Evolutionary conservation across 2,113 vertebrate genomes (phyloP), one percentile per base, ranked within the genome.

Genomic region (Forbesichthys agassizii): DNA sequence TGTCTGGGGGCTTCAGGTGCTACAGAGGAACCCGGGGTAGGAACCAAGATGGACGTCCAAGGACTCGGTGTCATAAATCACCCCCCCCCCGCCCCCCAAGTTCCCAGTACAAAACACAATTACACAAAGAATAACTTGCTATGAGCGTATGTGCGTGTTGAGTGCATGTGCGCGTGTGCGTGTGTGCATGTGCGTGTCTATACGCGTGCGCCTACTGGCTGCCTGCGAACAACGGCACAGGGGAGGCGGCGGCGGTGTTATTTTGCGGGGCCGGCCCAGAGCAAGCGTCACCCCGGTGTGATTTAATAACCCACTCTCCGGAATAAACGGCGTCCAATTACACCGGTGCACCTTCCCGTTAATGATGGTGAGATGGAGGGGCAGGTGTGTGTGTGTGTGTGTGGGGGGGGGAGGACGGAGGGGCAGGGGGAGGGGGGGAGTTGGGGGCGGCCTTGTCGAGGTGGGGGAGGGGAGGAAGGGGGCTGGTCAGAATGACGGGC

Each of bases 301-400:
- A 90, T 91, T 91, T 90, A 92, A 90, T 90, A 90, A 90, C 89
- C 90, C 57, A 83, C 82, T 88, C 76, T 71, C 78, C 57, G 85
- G 85, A 90, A 92, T 92, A 91, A 91, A 92, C 88, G 91, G 89
- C 79, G 73, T 78, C 90, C 89, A 91, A 91, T 91, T 91, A 91
- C 87, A 66, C 79, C 74, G 75, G 85, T 74, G 79, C 89, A 83
- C 86, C 78, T 88, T 88, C 83, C 88, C 51, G 27, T 27, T 27
- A 27, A 27, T 27, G 27, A 27, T 27, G 27, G 27, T 89, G 91
- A 87, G 88, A 91, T 82, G 83, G 90, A 88, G 86, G 79, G 85
- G 88, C 79, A 71, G 79, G n/a, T 13, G 48, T 51, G 51, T 33
- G 66, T 33, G 54, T 61, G 52, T 61, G 61, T 62, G 57, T 3